These are phyloP conservation scores for Intellagama lesueurii DNA, from an alignment of 2,797 vertebrate species.

Conservation along the genomic window DNA sequence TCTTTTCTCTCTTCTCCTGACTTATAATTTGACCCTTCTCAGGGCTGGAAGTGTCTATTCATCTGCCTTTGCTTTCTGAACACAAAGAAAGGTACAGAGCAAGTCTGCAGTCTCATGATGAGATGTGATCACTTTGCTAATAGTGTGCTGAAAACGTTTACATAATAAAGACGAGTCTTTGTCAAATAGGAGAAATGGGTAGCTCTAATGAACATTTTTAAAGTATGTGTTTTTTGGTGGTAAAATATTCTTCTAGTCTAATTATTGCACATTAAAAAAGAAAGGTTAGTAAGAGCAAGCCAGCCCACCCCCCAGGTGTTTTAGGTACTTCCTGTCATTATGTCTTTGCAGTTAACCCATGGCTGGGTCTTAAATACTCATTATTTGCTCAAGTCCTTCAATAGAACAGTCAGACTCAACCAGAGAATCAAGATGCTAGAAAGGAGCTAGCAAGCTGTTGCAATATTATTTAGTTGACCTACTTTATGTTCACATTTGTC, in stretches of 20 bases:
- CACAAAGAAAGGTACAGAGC: neutral
- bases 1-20: neutral
- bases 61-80: neutral
- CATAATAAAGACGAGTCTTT: neutral
- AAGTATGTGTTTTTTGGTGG: neutral
- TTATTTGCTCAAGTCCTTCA: constrained; percentile 2
- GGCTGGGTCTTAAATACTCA: constrained; percentile 29
- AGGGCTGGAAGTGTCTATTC: neutral
- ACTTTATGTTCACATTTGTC: constrained; percentile 39
- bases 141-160: neutral
- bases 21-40: neutral
- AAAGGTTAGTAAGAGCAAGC: neutral
- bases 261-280: neutral
- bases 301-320: neutral
- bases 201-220: neutral
- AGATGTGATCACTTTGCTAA: neutral
- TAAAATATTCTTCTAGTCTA: constrained; percentile 3
- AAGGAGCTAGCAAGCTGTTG: constrained; percentile 24
- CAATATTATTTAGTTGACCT: constrained; percentile 5
- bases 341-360: neutral
- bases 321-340: constrained; percentile 15
- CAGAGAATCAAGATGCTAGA: neutral
- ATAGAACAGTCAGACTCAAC: constrained; percentile 23
- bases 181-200: neutral
- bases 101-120: neutral